These are phyloP conservation scores for Seira sanloemensis DNA, from an alignment of 2,888 invertebrate genomes.

Conservation along the genomic window DNA sequence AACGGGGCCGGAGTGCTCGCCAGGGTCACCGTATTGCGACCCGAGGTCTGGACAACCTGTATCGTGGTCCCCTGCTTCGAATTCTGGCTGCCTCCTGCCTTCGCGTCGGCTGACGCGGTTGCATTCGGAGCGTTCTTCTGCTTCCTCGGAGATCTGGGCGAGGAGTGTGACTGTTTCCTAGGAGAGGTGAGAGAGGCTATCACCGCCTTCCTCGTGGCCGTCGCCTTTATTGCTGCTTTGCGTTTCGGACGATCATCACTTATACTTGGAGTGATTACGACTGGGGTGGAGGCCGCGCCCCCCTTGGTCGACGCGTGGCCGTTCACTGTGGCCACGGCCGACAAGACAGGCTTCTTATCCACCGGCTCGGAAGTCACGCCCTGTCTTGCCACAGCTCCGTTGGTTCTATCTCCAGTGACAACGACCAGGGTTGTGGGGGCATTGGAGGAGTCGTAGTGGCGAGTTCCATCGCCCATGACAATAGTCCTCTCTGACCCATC, in stretches of 20 bases:
- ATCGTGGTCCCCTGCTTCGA: background rate
- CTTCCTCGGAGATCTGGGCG: constrained; percentile 7
- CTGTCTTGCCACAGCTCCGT: background rate
- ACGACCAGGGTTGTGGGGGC: constrained; percentile 35
- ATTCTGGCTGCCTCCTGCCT: background rate
- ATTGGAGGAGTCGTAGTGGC: background rate
- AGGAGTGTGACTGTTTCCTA: constrained; percentile 5
- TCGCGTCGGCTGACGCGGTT: background rate
- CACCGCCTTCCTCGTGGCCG: constrained; percentile 29
- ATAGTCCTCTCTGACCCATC: background rate
- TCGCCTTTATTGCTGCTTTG: constrained; percentile 50
- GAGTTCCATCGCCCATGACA: background rate
- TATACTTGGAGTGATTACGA: background rate
- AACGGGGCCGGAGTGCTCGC: background rate
- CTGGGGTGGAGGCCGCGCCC: background rate
- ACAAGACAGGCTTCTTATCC: constrained; percentile 40
- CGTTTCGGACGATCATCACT: constrained; percentile 50
- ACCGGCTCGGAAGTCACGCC: background rate
- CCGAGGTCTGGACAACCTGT: constrained; percentile 8
- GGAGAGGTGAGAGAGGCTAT: constrained; percentile 17
- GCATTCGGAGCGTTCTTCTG: background rate
- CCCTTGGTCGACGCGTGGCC: background rate
- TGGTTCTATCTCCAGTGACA: constrained; percentile 20
- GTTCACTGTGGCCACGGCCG: constrained; percentile 3
- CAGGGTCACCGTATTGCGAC: background rate